These are phyloP conservation scores for Tapirus indicus DNA, from an alignment of 2,797 vertebrate species.

Conservation along the genomic window DNA sequence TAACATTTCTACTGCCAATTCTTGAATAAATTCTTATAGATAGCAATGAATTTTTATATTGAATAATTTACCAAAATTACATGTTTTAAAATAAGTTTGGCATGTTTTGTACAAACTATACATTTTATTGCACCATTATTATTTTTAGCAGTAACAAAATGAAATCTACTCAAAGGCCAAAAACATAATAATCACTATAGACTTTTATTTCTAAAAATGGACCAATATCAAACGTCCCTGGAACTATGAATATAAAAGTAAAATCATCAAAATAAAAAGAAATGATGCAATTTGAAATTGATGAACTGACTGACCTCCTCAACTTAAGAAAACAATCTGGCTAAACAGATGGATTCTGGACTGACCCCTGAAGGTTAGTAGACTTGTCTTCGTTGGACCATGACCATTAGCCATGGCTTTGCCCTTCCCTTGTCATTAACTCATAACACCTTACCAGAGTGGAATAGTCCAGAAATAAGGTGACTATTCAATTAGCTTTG, in stretches of 20 bases:
- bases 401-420: neutral
- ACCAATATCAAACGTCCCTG: neutral
- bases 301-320: neutral
- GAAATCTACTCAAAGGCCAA: neutral
- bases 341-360: slow-evolving; percentile 7
- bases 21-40: neutral
- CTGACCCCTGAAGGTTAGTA: neutral
- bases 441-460: neutral
- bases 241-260: slow-evolving; percentile 11
- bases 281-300: neutral
- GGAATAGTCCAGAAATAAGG: slow-evolving; percentile 3
- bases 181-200: neutral
- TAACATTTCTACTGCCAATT: neutral
- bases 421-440: neutral
- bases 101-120: neutral
- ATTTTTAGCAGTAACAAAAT: slow-evolving; percentile 49
- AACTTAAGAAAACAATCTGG: slow-evolving; percentile 40
- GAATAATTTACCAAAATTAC: neutral
- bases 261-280: slow-evolving; percentile 10
- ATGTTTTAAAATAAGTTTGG: neutral
- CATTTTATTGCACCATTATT: neutral
- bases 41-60: neutral
- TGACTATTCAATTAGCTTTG: neutral
- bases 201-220: slow-evolving; percentile 40
- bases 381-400: neutral